Evolutionary conservation across 2,888 invertebrate species (phyloP).

Genomic region (Cataglyphis altisquamis): DNA sequence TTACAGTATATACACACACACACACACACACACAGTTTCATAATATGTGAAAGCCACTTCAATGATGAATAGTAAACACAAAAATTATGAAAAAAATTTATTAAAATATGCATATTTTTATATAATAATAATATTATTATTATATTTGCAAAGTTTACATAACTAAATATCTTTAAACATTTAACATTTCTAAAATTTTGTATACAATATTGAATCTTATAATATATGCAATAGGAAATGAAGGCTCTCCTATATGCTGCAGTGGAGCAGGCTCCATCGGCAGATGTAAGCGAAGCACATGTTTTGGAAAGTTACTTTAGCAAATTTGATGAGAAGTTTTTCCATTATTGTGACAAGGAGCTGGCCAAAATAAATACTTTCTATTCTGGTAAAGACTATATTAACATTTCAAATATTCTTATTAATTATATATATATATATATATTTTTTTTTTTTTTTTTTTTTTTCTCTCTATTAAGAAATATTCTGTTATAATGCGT

Average conservation of each 20-base stretch:
- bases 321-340: constrained; percentile 94
- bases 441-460: no score
- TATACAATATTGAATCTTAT: constrained; percentile 7
- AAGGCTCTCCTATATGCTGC: constrained; percentile 94
- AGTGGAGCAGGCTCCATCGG: constrained; percentile 92
- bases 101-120: background rate
- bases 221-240: constrained; percentile 89
- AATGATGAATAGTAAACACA: background rate
- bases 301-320: constrained; percentile 91
- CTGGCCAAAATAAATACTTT: constrained; percentile 96
- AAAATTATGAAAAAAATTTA: background rate
- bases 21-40: background rate
- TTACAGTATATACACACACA: no score
- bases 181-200: background rate
- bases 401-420: background rate
- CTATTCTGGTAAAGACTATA: constrained; percentile 88
- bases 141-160: background rate
- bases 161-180: background rate
- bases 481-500: background rate
- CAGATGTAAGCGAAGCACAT: constrained; percentile 91
- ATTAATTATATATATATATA: background rate
- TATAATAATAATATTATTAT: background rate
- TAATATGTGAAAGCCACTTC: background rate
- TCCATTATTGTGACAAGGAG: constrained; percentile 94
- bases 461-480: background rate